These are phyloP conservation scores for Atractosteus spatula DNA, from an alignment of 2,113 vertebrate species.

Conservation along the genomic window DNA sequence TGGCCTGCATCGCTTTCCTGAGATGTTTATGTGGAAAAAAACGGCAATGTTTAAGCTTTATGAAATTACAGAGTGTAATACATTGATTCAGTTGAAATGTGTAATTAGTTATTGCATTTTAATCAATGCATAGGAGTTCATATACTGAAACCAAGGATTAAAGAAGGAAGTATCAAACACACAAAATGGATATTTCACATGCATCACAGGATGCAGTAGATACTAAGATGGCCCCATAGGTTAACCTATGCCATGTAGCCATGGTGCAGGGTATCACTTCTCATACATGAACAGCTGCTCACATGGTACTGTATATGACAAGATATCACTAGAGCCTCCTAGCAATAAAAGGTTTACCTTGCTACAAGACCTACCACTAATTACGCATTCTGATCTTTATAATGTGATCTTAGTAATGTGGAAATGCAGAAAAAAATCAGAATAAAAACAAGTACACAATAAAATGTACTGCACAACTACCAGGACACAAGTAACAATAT, in stretches of 20 bases:
- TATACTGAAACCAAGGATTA: neutral
- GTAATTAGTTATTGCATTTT: neutral
- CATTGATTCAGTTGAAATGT: neutral
- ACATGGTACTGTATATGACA: constrained; percentile 32
- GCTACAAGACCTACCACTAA: constrained; percentile 50
- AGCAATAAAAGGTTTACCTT: constrained; percentile 65
- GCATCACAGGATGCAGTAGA: neutral
- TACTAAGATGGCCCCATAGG: neutral
- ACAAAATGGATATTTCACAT: neutral
- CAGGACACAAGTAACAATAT: too few species aligned
- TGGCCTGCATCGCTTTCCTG: too few species aligned
- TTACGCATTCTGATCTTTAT: constrained; percentile 67
- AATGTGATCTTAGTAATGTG: neutral
- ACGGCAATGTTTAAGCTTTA: too few species aligned
- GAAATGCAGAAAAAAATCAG: neutral
- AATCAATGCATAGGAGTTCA: neutral
- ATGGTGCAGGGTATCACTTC: constrained; percentile 45
- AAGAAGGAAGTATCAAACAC: neutral
- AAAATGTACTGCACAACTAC: too few species aligned
- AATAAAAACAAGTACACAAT: too few species aligned
- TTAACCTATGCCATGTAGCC: constrained; percentile 21
- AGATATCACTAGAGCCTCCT: constrained; percentile 41
- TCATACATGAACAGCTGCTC: constrained; percentile 66
- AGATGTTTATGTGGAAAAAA: too few species aligned
- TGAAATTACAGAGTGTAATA: neutral